Percentiles rank a stretch among this genome's conserved stretches.
Evolutionary conservation across 2,113 vertebrate species (phyloP).

Genomic region (Nicator chloris): DNA sequence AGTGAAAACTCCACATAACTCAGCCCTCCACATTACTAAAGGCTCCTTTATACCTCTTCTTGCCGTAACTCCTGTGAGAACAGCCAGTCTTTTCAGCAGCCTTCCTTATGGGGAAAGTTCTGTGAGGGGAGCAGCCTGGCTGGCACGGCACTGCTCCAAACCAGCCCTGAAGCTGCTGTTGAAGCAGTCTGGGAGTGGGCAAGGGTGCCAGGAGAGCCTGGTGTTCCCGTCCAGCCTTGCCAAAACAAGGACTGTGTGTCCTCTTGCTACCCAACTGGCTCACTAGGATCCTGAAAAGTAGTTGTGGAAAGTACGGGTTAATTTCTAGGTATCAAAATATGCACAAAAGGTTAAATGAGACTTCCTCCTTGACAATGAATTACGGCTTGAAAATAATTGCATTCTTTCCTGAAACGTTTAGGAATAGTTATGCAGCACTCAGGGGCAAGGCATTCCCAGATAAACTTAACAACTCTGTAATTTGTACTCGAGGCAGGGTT

Average conservation of each 20-base stretch:
- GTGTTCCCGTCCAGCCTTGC: not conserved
- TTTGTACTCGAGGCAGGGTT: conserved; percentile 65
- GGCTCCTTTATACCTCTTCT: conserved; percentile 27
- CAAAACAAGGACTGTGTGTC: not conserved
- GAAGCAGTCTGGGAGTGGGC: fast-evolving
- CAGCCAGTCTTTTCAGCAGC: conserved; percentile 55
- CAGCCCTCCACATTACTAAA: not conserved
- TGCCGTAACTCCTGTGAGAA: not conserved
- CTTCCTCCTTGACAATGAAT: conserved; percentile 58
- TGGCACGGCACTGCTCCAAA: not conserved
- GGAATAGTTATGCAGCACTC: conserved; percentile 67
- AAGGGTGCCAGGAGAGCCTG: not conserved
- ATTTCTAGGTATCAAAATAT: conserved; percentile 46
- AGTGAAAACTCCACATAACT: not conserved
- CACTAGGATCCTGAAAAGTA: not conserved
- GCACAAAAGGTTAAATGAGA: conserved; percentile 26
- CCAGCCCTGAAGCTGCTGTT: not conserved
- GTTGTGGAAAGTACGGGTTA: conserved; percentile 23
- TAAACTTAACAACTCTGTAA: conserved; percentile 63
- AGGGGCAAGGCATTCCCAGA: conserved; percentile 57
- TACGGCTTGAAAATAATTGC: conserved; percentile 55
- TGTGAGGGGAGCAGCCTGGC: not conserved
- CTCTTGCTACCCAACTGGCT: fast-evolving
- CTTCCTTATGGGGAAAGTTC: not conserved
- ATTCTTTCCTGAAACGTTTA: conserved; percentile 66